Percentiles rank a stretch among this genome's conserved stretches.
These are phyloP conservation scores for Panthera tigris DNA, from an alignment of 2,113 vertebrate genomes.

Conservation along the genomic window DNA sequence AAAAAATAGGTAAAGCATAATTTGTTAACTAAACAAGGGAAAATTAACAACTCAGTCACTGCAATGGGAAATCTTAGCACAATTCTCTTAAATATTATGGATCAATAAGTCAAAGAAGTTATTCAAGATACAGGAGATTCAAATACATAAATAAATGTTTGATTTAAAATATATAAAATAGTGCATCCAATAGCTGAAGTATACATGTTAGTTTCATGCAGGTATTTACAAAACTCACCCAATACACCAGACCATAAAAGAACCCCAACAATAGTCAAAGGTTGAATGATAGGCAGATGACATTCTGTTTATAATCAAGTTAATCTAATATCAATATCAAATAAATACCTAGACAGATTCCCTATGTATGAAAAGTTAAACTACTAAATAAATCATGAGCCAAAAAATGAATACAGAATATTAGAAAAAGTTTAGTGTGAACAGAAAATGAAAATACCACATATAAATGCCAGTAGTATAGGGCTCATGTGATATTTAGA, in stretches of 20 bases:
- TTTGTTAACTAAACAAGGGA: neutral
- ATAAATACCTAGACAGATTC: neutral
- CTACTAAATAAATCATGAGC: neutral
- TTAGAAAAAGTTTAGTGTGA: neutral
- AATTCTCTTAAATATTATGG: neutral
- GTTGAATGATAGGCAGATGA: neutral
- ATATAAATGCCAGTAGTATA: neutral
- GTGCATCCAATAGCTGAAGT: neutral
- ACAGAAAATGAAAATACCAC: neutral
- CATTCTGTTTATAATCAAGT: neutral
- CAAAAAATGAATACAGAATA: neutral
- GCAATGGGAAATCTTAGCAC: neutral
- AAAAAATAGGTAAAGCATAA: neutral
- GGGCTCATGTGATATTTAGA: neutral
- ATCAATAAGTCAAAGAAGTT: neutral
- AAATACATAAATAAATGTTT: neutral
- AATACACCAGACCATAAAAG: neutral
- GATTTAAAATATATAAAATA: neutral
- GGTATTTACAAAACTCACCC: neutral
- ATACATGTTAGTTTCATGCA: neutral
- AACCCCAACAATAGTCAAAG: neutral
- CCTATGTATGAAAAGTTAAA: neutral
- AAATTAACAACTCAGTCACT: neutral
- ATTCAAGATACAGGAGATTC: neutral
- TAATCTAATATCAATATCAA: neutral